Evolutionary conservation across 2,888 invertebrate genomes (phyloP), one percentile per base, ranked within the genome.

Genomic region (Chrysina gloriosa): DNA sequence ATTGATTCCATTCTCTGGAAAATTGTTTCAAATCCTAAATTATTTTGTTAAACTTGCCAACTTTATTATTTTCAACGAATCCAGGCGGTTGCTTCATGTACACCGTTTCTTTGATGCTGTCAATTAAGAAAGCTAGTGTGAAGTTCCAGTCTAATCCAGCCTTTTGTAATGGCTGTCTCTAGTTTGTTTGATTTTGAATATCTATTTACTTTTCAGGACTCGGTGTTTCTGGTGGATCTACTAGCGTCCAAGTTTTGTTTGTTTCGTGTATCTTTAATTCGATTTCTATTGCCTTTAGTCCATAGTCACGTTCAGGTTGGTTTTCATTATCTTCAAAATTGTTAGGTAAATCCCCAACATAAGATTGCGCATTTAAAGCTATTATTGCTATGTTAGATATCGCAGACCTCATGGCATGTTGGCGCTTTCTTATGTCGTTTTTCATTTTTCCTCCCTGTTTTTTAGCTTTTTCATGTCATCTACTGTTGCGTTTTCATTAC

Each of bases 91-190:
- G 3, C 6, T 72, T 14, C 69, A 73, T 73, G 36, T 58, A 72
- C 11, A 73, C 68, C 27, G 69, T 58, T 63, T 72, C 71, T 23
- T 23, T 23, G n/a, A n/a, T n/a, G n/a, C n/a, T n/a, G n/a, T n/a
- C n/a, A n/a, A n/a, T n/a, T n/a, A 74, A 58, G 34, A 70, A 73
- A 5, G 71, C 71, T 6, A 70, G 67, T 69, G 72, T 70, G 1
- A 74, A 66, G 36, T 71, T 70, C 68, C 48, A 69, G 63, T 9
- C 6, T 42, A 27, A 71, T 31, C 14, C 47, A 21, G 31, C 68
- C 29, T 21, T 47, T 47, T 47, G 21, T 14, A 19, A 63, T 56
- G 39, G 6, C 63, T 31, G 11, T 14, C 48, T 9, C 29, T 27
- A 21, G 52, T 50, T n/a, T 27, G n/a, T 14, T 68, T 68, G 7